Evolutionary conservation across 2,113 vertebrate genomes (phyloP).

Genomic region (Camelus bactrianus): DNA sequence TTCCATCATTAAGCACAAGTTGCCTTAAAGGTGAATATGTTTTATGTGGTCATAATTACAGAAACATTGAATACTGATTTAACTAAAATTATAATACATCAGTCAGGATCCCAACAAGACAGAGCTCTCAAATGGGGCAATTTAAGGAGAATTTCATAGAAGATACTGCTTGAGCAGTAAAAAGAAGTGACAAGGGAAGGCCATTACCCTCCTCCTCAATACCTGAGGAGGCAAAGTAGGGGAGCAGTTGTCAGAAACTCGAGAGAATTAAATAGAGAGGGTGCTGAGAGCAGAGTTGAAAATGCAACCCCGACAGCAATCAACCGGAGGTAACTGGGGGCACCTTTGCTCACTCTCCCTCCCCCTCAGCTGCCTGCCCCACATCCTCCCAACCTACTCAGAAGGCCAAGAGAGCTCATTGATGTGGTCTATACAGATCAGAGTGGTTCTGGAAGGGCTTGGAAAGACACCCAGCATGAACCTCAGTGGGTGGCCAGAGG

Average conservation of each 20-base stretch:
- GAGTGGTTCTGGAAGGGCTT: neutral
- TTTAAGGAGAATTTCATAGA: constrained; percentile 12
- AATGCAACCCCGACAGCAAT: neutral
- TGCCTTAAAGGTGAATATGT: constrained; percentile 30
- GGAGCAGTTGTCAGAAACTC: neutral
- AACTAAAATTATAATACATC: neutral
- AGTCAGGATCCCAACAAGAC: neutral
- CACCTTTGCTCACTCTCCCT: neutral
- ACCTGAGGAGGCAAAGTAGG: neutral
- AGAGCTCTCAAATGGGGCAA: neutral
- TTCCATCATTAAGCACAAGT: neutral
- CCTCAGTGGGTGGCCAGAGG: neutral
- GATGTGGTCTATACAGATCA: neutral
- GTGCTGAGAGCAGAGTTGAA: neutral
- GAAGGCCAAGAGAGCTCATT: neutral
- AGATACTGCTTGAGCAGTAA: neutral
- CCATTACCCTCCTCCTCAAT: neutral
- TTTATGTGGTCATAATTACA: neutral
- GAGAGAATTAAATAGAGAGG: neutral
- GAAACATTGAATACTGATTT: constrained; percentile 1
- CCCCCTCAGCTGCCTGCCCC: neutral
- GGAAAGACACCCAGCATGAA: neutral
- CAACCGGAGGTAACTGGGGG: neutral
- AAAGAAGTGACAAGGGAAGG: neutral
- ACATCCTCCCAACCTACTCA: too few species aligned